Percentiles rank a stretch among this genome's conserved stretches.
phyloP scores from a whole-genome alignment of 1,140 invertebrate genomes.

The Temnothorax nylanderi region DNA sequence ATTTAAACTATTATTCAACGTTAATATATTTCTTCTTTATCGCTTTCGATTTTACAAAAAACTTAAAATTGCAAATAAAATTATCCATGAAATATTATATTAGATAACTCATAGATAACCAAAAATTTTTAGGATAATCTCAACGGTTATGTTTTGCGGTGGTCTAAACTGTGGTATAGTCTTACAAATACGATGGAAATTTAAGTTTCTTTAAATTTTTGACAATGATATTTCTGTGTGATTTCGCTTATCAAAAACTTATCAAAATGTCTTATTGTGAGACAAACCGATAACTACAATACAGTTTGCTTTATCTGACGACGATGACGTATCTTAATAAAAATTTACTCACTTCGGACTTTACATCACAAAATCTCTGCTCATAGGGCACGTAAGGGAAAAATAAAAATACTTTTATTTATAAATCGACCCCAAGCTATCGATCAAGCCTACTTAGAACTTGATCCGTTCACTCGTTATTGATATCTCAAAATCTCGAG shows the following conservation, averaged over 20 bases:
- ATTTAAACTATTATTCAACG: not conserved
- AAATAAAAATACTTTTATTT: no score
- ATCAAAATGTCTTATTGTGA: not conserved
- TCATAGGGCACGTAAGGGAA: no score
- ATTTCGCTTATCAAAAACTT: constrained; percentile 22
- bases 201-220: not conserved
- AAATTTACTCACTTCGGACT: no score
- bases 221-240: not conserved
- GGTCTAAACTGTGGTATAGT: not conserved
- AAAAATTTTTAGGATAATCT: not conserved
- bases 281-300: not conserved
- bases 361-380: no score
- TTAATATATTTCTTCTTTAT: not conserved
- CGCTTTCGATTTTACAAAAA: not conserved
- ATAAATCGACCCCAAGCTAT: no score
- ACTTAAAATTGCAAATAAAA: not conserved
- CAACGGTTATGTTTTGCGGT: not conserved
- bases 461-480: no score
- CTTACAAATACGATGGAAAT: not conserved
- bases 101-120: not conserved
- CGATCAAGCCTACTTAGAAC: no score
- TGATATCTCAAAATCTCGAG: no score
- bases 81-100: not conserved
- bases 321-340: no score
- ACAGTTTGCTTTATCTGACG: not conserved